Evolutionary conservation across 1,140 invertebrate genomes (phyloP).

Genomic region (Wiebesia pumilae): DNA sequence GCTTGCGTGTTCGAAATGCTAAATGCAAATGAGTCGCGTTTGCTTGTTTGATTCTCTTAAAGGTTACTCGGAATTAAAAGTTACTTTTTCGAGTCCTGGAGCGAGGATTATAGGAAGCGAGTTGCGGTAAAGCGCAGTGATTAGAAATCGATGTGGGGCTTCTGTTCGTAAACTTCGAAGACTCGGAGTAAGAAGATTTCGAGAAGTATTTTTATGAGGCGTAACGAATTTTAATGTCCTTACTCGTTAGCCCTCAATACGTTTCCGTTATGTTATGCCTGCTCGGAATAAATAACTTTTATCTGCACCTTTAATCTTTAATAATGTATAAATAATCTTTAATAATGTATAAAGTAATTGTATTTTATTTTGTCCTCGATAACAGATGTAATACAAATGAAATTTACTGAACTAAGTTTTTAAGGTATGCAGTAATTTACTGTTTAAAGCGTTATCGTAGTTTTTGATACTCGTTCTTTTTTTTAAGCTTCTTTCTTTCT

Average conservation of each 20-base stretch:
- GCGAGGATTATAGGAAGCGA: background rate
- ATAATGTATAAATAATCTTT: background rate
- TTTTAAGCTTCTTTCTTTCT: too few relatives aligned
- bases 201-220: background rate
- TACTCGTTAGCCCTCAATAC: conserved; percentile 3
- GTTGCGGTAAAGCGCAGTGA: background rate
- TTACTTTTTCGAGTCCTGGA: background rate
- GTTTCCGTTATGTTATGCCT: background rate
- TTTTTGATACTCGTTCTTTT: too few relatives aligned
- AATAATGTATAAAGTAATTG: too few relatives aligned
- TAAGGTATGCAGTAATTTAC: too few relatives aligned
- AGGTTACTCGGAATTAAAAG: background rate
- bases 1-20: background rate
- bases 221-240: conserved; percentile 10
- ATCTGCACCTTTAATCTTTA: background rate
- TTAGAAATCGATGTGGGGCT: background rate
- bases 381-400: too few relatives aligned
- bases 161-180: background rate
- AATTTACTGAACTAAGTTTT: too few relatives aligned
- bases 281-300: background rate
- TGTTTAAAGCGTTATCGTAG: too few relatives aligned
- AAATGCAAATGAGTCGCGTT: background rate
- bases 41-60: conserved; percentile 11
- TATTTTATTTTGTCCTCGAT: too few relatives aligned
- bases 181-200: background rate